Percentiles rank a stretch among this genome's conserved stretches.
phyloP scores from a whole-genome alignment of 1,140 invertebrate genomes.

The Mamestra configurata region DNA sequence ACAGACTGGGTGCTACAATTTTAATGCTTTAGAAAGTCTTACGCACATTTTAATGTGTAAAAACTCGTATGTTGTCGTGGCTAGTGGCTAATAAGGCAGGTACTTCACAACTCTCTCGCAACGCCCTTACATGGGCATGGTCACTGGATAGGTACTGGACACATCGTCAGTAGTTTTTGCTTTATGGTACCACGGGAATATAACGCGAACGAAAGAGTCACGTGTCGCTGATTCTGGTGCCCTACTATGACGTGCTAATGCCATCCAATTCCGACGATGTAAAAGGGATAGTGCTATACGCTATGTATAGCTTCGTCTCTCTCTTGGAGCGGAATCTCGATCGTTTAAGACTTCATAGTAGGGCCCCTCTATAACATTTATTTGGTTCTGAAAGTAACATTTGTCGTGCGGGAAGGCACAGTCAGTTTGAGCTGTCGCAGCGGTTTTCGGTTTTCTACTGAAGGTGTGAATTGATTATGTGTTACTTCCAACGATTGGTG shows the following conservation, averaged over 20 bases:
- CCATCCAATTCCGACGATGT: too few relatives aligned
- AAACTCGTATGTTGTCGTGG: slow-evolving; percentile 35
- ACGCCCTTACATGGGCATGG: slow-evolving; percentile 29
- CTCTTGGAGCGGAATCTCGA: too few relatives aligned
- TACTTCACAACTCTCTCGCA: slow-evolving; percentile 42
- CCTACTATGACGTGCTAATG: too few relatives aligned
- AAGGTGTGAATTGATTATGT: neutral
- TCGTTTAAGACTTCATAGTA: too few relatives aligned
- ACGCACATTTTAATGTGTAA: slow-evolving; percentile 19
- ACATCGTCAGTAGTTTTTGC: slow-evolving; percentile 28
- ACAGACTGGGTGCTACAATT: slow-evolving; percentile 31
- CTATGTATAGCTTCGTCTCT: too few relatives aligned
- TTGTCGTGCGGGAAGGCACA: neutral
- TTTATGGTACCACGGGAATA: neutral
- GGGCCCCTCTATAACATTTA: neutral
- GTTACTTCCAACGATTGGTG: too few relatives aligned
- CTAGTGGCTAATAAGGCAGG: slow-evolving; percentile 41
- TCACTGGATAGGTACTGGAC: slow-evolving; percentile 17
- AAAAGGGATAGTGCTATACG: too few relatives aligned
- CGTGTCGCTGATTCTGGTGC: slow-evolving; percentile 24
- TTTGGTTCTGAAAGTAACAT: neutral
- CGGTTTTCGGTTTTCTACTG: neutral
- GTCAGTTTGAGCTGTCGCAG: neutral
- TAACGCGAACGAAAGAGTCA: slow-evolving; percentile 7
- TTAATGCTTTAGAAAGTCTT: slow-evolving; percentile 39